phyloP scores from a whole-genome alignment of 2,113 vertebrate genomes.

The Brachyhypopomus occidentalis region DNA sequence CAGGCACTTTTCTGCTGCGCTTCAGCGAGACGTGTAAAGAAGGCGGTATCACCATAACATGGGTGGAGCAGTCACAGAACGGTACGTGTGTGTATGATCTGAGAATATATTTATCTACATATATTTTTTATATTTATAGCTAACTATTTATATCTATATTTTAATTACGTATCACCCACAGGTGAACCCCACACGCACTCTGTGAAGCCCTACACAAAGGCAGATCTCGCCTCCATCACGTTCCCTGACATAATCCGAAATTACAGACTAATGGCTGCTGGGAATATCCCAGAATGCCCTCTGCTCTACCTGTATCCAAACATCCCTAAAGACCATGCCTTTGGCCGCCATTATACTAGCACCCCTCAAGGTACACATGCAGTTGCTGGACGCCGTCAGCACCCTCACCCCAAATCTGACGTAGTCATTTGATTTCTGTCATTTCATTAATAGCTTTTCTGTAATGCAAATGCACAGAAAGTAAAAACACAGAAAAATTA shows the following conservation, averaged over 20 bases:
- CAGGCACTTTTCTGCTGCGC: constrained; percentile 88
- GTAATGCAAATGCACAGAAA: background rate
- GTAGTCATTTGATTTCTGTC: too few species aligned
- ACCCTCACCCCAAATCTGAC: too few species aligned
- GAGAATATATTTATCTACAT: too few species aligned
- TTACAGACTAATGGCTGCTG: constrained; percentile 82
- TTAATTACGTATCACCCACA: background rate
- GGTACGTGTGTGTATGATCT: constrained; percentile 64
- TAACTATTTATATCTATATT: too few species aligned
- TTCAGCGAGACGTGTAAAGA: constrained; percentile 93
- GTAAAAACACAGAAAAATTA: background rate
- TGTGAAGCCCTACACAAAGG: constrained; percentile 87
- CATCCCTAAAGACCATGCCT: constrained; percentile 83
- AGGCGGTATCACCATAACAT: constrained; percentile 93
- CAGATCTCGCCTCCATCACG: constrained; percentile 78
- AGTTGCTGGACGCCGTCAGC: background rate
- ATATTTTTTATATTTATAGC: too few species aligned
- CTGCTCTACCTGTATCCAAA: constrained; percentile 88
- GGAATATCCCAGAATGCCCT: constrained; percentile 81
- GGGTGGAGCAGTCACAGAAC: constrained; percentile 79
- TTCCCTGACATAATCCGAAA: constrained; percentile 82
- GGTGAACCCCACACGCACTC: constrained; percentile 79
- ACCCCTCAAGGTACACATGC: constrained; percentile 75
- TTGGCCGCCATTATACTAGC: constrained; percentile 83
- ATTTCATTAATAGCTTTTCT: background rate